phyloP scores from a whole-genome alignment of 2,113 vertebrate genomes.

The Jaculus jaculus region DNA sequence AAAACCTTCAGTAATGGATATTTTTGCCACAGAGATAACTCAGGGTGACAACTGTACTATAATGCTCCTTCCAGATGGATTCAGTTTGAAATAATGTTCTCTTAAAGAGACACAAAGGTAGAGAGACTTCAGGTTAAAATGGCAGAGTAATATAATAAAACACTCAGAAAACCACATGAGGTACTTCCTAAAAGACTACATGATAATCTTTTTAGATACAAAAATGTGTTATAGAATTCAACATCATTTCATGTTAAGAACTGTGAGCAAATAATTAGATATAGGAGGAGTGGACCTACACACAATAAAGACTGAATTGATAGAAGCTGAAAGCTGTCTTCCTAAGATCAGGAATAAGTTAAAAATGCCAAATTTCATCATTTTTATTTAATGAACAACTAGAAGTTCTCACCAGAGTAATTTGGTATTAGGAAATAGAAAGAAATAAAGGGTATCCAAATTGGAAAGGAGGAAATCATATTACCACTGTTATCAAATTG shows the following conservation, averaged over 20 bases:
- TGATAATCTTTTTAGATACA: not conserved
- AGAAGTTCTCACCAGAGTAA: not conserved
- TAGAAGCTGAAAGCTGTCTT: not conserved
- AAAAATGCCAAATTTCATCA: not conserved
- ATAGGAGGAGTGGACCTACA: not conserved
- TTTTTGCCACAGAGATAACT: conserved; percentile 56
- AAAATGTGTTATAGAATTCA: not conserved
- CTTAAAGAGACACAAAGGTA: conserved; percentile 57
- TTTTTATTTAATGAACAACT: not conserved
- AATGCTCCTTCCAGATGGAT: conserved; percentile 35
- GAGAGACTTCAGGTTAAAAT: conserved; percentile 47
- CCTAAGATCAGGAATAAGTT: not conserved
- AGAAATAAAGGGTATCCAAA: not conserved
- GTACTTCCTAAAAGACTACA: not conserved
- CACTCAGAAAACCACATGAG: not conserved
- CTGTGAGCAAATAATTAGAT: not conserved
- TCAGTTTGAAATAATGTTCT: conserved; percentile 67
- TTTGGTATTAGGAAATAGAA: not conserved
- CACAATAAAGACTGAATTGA: not conserved
- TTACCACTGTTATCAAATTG: not conserved
- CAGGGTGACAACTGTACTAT: conserved; percentile 57
- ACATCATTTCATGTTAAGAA: not conserved
- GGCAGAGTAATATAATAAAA: not conserved
- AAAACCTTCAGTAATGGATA: conserved; percentile 43
- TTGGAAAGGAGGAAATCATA: not conserved